A percentile compares a stretch with the other conserved stretches of the same genome.
Evolutionary conservation across 2,113 vertebrate genomes (phyloP).

Genomic region (Cavia porcellus): DNA sequence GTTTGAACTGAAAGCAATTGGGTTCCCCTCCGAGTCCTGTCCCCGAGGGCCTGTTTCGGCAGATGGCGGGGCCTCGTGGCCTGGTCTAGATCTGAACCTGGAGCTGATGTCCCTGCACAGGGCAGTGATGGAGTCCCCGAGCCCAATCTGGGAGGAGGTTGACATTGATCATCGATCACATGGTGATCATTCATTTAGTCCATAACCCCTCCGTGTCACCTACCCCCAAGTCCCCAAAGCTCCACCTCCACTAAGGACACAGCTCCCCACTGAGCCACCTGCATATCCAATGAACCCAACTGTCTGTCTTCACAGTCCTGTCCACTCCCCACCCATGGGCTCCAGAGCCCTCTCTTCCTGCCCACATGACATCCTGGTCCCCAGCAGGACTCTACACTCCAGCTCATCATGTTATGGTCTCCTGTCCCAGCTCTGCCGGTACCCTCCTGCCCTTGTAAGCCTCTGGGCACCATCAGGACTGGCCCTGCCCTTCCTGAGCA

Average conservation of each 20-base stretch:
- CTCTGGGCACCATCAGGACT: not conserved
- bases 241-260: not conserved
- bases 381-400: fast-evolving
- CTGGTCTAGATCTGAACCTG: not conserved
- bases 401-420: no score
- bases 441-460: not conserved
- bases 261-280: not conserved
- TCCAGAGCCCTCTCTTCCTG: not conserved
- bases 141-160: not conserved
- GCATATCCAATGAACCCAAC: no score
- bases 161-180: no score
- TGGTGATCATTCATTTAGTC: no score
- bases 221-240: no score
- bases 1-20: not conserved
- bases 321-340: not conserved
- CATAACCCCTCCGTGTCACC: not conserved
- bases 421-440: fast-evolving
- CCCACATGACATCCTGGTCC: not conserved
- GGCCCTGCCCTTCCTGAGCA: not conserved
- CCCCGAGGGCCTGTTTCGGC: not conserved
- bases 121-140: not conserved
- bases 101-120: no score
- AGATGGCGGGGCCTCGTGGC: not conserved
- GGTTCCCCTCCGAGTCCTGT: no score
- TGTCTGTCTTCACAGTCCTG: no score